These are phyloP conservation scores for Leptopterna dolabrata DNA, from an alignment of 2,888 invertebrate species.

Conservation along the genomic window DNA sequence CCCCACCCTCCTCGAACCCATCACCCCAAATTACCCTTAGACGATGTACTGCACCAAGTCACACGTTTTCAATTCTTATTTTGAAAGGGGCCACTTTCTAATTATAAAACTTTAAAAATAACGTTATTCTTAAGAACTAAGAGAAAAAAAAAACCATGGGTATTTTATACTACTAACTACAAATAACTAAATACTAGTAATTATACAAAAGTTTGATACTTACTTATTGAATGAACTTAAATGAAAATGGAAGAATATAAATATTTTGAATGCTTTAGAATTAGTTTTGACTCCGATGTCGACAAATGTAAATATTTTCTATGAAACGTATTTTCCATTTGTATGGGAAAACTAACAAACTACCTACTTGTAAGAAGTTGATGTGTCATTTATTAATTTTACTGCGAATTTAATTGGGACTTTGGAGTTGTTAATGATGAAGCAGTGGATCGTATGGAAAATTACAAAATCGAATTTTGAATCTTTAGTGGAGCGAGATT, in stretches of 20 bases:
- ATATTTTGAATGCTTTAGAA: not conserved
- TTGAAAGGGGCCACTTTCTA: conserved; percentile 1
- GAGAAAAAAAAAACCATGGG: not conserved
- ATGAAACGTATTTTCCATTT: not conserved
- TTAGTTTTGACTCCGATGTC: not conserved
- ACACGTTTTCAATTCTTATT: not conserved
- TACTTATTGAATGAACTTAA: not conserved
- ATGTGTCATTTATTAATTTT: not conserved
- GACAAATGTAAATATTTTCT: not conserved
- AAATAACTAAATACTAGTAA: not conserved
- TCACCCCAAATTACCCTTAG: too few species aligned
- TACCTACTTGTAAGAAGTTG: not conserved
- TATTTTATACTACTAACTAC: not conserved
- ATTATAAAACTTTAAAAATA: not conserved
- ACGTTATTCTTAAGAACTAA: not conserved
- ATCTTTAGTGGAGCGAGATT: too few species aligned
- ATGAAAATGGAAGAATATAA: not conserved
- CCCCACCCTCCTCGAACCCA: too few species aligned
- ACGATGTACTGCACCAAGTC: not conserved
- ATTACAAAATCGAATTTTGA: too few species aligned
- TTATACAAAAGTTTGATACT: not conserved
- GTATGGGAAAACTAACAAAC: not conserved
- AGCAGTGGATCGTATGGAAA: not conserved
- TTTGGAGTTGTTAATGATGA: not conserved
- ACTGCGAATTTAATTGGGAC: not conserved